These are phyloP conservation scores for Ploceus nigricollis DNA, from an alignment of 2,113 vertebrate genomes.

Conservation along the genomic window DNA sequence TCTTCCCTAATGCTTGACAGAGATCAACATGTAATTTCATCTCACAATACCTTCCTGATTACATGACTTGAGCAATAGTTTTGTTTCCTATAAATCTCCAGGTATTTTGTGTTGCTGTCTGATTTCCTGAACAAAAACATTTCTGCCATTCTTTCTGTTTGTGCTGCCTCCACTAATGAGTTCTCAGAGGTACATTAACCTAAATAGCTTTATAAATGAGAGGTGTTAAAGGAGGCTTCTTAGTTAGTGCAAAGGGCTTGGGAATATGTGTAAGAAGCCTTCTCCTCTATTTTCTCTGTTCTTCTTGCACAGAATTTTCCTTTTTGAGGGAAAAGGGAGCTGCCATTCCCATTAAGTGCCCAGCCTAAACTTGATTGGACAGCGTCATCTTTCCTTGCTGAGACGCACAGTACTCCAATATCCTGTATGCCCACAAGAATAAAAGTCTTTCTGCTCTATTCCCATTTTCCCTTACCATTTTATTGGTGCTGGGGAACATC, in stretches of 20 bases:
- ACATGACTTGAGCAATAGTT: neutral
- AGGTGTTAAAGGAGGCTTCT: neutral
- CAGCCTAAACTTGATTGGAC: rapidly evolving
- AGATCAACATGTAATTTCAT: neutral
- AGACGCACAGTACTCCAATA: neutral
- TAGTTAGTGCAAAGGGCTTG: neutral
- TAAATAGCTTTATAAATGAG: constrained; percentile 1
- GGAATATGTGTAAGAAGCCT: neutral
- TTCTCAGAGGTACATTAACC: constrained; percentile 21
- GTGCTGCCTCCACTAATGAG: neutral
- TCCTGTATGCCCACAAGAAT: neutral
- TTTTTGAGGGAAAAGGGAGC: neutral
- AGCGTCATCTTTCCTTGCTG: neutral
- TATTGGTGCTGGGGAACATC: neutral
- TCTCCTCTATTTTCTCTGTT: neutral
- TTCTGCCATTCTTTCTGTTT: neutral
- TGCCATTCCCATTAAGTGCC: neutral
- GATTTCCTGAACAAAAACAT: neutral
- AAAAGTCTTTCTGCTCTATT: neutral
- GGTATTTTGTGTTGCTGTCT: neutral
- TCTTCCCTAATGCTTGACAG: neutral
- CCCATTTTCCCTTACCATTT: neutral
- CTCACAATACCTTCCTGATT: neutral
- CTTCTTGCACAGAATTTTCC: neutral
- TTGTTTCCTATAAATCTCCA: constrained; percentile 30